Evolutionary conservation across 2,797 vertebrate genomes (phyloP).

Genomic region (Parauchenoglanis punctatus): DNA sequence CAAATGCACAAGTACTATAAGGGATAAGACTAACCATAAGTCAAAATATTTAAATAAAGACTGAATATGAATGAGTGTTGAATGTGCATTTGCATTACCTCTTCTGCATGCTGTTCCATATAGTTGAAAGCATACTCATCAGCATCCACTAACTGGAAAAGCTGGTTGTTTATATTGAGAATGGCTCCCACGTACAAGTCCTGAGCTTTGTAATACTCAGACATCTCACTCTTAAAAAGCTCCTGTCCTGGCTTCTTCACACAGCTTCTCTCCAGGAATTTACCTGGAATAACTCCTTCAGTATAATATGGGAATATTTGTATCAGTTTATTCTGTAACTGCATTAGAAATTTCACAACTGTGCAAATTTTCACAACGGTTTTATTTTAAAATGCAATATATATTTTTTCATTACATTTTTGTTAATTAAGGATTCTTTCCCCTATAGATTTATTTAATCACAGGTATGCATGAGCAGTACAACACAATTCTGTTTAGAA

Average conservation of each 20-base stretch:
- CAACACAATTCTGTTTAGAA: neutral
- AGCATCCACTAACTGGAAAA: constrained; percentile 82
- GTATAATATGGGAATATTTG: constrained; percentile 1
- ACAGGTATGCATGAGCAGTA: neutral
- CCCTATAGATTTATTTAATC: neutral
- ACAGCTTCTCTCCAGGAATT: constrained; percentile 82
- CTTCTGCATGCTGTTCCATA: constrained; percentile 86
- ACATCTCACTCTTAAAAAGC: constrained; percentile 83
- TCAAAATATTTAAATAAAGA: neutral
- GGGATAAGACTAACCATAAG: neutral
- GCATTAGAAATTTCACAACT: constrained; percentile 4
- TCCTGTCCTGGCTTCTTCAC: constrained; percentile 89
- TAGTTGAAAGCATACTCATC: constrained; percentile 88
- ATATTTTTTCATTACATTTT: neutral
- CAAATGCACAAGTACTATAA: constrained; percentile 14
- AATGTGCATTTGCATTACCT: constrained; percentile 69
- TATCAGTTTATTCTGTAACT: neutral
- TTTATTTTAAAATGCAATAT: neutral
- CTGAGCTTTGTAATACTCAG: constrained; percentile 79
- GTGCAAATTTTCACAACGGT: neutral
- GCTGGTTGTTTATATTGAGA: constrained; percentile 78
- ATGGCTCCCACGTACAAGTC: constrained; percentile 85
- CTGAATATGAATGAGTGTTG: neutral
- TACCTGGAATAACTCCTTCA: constrained; percentile 82
- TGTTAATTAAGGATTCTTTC: neutral